Conservation (phyloP, 1,140 invertebrate species). For the Trachymyrmex cornetzi region DNA sequence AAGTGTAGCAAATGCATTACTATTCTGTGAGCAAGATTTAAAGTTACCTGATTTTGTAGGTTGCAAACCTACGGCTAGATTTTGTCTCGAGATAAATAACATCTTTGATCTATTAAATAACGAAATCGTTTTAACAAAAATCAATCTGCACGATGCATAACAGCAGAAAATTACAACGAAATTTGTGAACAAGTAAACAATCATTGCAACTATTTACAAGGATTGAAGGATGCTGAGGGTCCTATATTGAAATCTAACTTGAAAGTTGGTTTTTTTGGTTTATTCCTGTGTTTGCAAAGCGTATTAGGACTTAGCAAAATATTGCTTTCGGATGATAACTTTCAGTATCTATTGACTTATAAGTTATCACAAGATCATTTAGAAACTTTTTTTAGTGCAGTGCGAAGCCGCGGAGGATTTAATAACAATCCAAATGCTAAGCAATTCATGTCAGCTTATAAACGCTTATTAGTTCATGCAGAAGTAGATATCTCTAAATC, state of each 20-base stretch:
- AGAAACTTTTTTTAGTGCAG: constrained; percentile 19
- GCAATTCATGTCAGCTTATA: constrained; percentile 7
- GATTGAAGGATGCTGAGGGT: background rate
- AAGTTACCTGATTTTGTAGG: background rate
- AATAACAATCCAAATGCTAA: constrained; percentile 10
- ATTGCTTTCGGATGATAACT: constrained; percentile 4
- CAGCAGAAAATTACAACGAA: constrained; percentile 9
- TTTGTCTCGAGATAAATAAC: background rate
- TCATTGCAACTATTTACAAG: constrained; percentile 11
- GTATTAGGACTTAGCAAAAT: background rate
- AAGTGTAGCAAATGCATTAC: constrained; percentile 13
- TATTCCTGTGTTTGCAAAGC: background rate
- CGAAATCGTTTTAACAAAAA: constrained; percentile 18
- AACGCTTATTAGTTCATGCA: constrained; percentile 19
- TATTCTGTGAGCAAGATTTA: constrained; percentile 20
- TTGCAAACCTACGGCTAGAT: constrained; percentile 9
- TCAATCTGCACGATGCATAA: constrained; percentile 14
- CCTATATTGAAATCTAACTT: background rate
- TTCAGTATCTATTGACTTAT: background rate
- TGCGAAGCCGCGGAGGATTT: constrained; percentile 7
- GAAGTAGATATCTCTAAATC: constrained; percentile 4
- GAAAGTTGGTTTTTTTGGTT: constrained; percentile 5
- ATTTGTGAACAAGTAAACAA: constrained; percentile 8
- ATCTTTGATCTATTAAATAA: constrained; percentile 20
- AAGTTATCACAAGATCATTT: background rate